Evolutionary conservation across 2,113 vertebrate species (phyloP).

Genomic region (Camarhynchus parvulus): DNA sequence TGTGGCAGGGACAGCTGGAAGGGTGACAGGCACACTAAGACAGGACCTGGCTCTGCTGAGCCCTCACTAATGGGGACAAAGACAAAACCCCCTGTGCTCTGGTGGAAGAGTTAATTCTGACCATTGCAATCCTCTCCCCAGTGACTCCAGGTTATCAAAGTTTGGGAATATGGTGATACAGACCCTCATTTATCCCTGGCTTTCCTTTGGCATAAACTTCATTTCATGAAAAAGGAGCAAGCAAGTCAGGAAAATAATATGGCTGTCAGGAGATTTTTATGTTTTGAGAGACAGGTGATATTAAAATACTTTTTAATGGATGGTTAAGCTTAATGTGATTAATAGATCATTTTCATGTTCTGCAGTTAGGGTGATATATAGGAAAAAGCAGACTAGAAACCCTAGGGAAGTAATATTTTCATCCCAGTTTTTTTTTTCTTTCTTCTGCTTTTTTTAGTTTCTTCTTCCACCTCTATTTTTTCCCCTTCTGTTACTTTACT

Average conservation of each 20-base stretch:
- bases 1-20: not conserved
- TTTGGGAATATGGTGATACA: not conserved
- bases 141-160: not conserved
- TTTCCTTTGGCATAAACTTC: not conserved
- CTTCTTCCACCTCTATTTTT: rapidly evolving
- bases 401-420: not conserved
- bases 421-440: not conserved
- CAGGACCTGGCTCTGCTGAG: not conserved
- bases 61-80: rapidly evolving
- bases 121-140: not conserved
- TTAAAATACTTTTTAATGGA: not conserved
- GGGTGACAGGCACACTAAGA: not conserved
- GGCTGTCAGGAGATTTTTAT: not conserved
- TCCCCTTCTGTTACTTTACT: not conserved
- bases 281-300: not conserved
- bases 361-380: not conserved
- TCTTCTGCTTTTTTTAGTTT: not conserved
- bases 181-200: not conserved
- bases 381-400: not conserved
- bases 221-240: not conserved
- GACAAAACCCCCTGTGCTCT: rapidly evolving
- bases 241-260: not conserved
- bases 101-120: not conserved
- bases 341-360: not conserved
- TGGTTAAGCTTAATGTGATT: conserved; percentile 14